Percentiles rank a stretch among this genome's conserved stretches.
Evolutionary conservation across 2,113 vertebrate genomes (phyloP).

Genomic region (Gobiocypris rarus): DNA sequence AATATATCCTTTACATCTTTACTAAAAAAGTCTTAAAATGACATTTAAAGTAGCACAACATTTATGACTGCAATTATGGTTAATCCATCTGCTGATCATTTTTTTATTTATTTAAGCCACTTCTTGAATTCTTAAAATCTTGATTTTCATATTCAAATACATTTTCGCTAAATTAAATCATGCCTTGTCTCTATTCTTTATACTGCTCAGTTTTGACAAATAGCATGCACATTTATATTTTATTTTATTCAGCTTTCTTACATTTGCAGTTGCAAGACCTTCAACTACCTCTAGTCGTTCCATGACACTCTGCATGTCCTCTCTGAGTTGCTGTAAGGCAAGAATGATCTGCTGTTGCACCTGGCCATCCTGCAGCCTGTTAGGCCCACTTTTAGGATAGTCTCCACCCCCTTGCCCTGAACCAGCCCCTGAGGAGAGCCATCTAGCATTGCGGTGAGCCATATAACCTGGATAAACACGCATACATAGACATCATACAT

Average conservation of each 20-base stretch:
- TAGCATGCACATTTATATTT: neutral
- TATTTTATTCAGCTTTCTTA: conserved; percentile 59
- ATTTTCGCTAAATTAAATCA: neutral
- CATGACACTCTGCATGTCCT: conserved; percentile 84
- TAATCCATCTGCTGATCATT: neutral
- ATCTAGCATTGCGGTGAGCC: conserved; percentile 48
- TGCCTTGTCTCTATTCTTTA: too few species aligned
- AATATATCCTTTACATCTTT: neutral
- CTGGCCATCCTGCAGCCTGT: conserved; percentile 70
- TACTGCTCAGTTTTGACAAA: neutral
- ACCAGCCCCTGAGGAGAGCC: neutral
- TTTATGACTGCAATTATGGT: neutral
- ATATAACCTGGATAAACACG: conserved; percentile 61
- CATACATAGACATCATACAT: neutral
- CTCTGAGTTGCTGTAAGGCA: conserved; percentile 81
- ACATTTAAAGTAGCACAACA: neutral
- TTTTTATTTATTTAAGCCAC: neutral
- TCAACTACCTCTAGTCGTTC: conserved; percentile 84
- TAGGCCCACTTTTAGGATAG: conserved; percentile 58
- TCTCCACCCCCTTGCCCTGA: conserved; percentile 60
- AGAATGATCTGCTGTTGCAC: conserved; percentile 79
- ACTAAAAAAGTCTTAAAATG: neutral
- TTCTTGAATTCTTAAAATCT: neutral
- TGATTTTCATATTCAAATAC: neutral
- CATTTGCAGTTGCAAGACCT: conserved; percentile 71